Evolutionary conservation across 2,113 vertebrate species (phyloP).

Genomic region (Colius striatus): DNA sequence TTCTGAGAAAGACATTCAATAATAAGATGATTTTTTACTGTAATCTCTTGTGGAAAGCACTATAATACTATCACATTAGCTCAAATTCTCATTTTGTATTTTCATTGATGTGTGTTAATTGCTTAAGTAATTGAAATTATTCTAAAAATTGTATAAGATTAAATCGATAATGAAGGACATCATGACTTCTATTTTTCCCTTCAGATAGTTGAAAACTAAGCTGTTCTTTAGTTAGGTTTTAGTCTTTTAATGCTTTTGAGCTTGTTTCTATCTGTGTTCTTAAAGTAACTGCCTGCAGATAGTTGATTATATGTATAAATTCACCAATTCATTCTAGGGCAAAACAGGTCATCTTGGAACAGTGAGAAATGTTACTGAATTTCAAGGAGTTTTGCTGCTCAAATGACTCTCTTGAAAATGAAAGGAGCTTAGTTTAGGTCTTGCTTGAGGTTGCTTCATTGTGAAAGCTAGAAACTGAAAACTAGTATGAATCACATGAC

Average conservation of each 20-base stretch:
- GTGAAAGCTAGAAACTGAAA: conserved; percentile 69
- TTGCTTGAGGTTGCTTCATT: conserved; percentile 73
- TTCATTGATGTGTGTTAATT: neutral
- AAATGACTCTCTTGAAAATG: conserved; percentile 80
- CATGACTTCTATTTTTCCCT: neutral
- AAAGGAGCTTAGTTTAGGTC: conserved; percentile 65
- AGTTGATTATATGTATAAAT: conserved; percentile 88
- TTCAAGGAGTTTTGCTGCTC: conserved; percentile 81
- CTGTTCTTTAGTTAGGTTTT: conserved; percentile 9
- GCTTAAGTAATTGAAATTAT: neutral
- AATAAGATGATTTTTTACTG: neutral
- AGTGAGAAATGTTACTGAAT: conserved; percentile 83
- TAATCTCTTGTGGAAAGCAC: neutral
- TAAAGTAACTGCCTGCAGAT: conserved; percentile 74
- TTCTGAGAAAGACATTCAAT: neutral
- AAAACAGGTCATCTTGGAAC: conserved; percentile 84
- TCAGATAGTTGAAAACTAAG: conserved; percentile 13
- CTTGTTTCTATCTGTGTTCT: conserved; percentile 59
- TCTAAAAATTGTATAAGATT: neutral
- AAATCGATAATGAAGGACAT: neutral
- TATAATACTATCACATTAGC: neutral
- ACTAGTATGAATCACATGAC: conserved; percentile 48
- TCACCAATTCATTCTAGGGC: conserved; percentile 82
- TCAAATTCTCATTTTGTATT: neutral
- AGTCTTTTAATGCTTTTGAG: neutral